A percentile compares a stretch with the other conserved stretches of the same genome.
Evolutionary conservation across 2,888 invertebrate species (phyloP).

Genomic region (Nematopogon swammerdamellus): DNA sequence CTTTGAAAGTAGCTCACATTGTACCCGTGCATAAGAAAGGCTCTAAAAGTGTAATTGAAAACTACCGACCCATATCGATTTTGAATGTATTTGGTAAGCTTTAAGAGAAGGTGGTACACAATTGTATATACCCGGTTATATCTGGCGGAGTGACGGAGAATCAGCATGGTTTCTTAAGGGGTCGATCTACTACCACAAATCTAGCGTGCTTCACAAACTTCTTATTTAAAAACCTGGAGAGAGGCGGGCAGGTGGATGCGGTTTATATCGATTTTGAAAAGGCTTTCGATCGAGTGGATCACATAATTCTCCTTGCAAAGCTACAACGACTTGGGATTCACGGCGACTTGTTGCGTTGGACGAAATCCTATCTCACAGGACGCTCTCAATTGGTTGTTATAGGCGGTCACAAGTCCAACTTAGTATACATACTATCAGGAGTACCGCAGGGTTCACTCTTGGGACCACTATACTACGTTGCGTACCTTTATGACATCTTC

Average conservation of each 20-base stretch:
- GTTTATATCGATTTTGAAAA: too few relatives aligned
- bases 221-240: neutral
- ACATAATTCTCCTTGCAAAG: neutral
- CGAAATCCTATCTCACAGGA: neutral
- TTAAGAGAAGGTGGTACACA: neutral
- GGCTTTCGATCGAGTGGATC: too few relatives aligned
- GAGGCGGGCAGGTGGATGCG: constrained; percentile 4
- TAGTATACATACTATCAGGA: neutral
- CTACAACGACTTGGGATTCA: neutral
- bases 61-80: neutral
- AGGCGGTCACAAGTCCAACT: neutral
- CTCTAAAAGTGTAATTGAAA: neutral
- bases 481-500: neutral
- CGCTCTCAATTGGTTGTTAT: neutral
- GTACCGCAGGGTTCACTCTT: neutral
- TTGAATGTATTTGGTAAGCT: neutral
- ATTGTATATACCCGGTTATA: neutral
- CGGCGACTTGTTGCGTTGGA: too few relatives aligned
- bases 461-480: neutral
- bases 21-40: constrained; percentile 2
- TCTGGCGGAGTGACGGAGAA: neutral
- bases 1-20: constrained; percentile 1
- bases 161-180: neutral
- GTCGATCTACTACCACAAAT: neutral
- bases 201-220: neutral